Evolutionary conservation across 2,797 vertebrate species (phyloP).

Genomic region (Decapterus maruadsi): DNA sequence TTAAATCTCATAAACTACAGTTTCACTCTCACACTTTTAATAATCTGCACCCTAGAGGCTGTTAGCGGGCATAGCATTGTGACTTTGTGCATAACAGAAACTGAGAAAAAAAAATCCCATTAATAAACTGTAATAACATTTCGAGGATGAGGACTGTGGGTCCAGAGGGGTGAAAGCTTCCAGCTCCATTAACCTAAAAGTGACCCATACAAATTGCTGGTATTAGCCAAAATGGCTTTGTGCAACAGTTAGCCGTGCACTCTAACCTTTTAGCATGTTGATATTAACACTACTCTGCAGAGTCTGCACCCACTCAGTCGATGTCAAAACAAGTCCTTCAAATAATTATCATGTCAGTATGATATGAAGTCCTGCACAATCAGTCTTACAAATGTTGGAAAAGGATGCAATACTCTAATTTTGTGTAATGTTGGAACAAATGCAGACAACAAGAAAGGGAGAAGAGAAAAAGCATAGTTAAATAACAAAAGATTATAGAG

Average conservation of each 20-base stretch:
- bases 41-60: constrained; percentile 5
- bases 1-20: background rate
- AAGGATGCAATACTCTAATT: background rate
- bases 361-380: background rate
- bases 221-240: constrained; percentile 28
- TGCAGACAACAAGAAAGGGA: no score
- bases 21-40: background rate
- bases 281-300: background rate
- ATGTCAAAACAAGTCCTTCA: constrained; percentile 2
- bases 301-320: background rate
- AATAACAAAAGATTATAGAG: no score
- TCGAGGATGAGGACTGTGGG: constrained; percentile 17
- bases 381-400: background rate
- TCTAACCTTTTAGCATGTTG: background rate
- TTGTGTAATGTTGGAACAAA: no score
- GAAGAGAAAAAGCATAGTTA: no score
- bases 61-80: background rate
- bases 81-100: constrained; percentile 8
- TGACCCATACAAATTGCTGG: constrained; percentile 27
- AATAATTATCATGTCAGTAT: constrained; percentile 6
- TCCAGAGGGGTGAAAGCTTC: constrained; percentile 24
- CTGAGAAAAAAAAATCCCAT: constrained; percentile 3
- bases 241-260: background rate
- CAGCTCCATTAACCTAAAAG: constrained; percentile 34
- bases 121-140: constrained; percentile 30